These are phyloP conservation scores for Enteromius mattozi DNA, from an alignment of 2,797 vertebrate species.

Conservation along the genomic window DNA sequence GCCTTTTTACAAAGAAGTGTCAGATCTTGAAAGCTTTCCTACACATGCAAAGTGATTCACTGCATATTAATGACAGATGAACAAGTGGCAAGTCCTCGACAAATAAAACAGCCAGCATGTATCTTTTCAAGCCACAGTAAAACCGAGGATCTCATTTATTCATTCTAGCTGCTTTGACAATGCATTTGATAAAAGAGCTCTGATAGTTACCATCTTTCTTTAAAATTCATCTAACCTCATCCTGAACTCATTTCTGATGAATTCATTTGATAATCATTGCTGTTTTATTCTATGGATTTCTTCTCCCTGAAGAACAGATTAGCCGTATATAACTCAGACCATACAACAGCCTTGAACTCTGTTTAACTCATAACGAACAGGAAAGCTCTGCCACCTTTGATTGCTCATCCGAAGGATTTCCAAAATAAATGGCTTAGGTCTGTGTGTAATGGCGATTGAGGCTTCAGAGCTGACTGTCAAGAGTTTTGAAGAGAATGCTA, in stretches of 20 bases:
- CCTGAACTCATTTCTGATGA: not conserved
- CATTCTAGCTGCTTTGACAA: not conserved
- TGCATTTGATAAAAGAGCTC: slow-evolving; percentile 5
- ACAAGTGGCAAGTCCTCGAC: not conserved
- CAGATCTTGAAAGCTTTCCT: slow-evolving; percentile 13
- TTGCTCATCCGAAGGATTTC: slow-evolving; percentile 28
- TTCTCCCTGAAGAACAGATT: not conserved
- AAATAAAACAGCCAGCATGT: not conserved
- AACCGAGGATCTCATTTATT: not conserved
- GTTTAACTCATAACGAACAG: not conserved
- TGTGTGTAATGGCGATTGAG: not conserved
- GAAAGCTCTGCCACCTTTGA: slow-evolving; percentile 4
- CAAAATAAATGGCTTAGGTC: slow-evolving; percentile 17
- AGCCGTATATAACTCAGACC: not conserved
- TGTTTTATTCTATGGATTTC: slow-evolving; percentile 5
- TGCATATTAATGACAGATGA: slow-evolving; percentile 19
- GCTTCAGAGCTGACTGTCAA: slow-evolving; percentile 28
- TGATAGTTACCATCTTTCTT: slow-evolving; percentile 1
- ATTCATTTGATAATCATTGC: slow-evolving; percentile 20
- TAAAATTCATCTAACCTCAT: not conserved
- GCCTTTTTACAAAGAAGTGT: slow-evolving; percentile 10
- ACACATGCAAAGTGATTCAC: slow-evolving; percentile 6
- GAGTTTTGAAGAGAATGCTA: not conserved
- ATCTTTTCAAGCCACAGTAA: not conserved
- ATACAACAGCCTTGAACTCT: not conserved